phyloP scores from a whole-genome alignment of 2,888 invertebrate genomes.

The Charanyca ferruginea region DNA sequence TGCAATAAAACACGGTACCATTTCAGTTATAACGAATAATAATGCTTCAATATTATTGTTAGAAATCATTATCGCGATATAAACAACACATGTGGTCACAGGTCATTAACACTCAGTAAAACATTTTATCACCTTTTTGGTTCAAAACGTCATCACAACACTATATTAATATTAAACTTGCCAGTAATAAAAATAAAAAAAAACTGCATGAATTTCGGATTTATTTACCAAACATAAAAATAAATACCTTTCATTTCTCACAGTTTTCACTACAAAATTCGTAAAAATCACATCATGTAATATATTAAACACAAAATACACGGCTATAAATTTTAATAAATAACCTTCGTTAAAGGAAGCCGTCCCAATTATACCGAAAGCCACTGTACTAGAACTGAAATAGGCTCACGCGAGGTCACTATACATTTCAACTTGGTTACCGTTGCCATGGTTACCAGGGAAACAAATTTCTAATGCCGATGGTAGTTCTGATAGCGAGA shows the following conservation, averaged over 20 bases:
- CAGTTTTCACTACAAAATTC: not conserved
- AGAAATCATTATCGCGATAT: slow-evolving; percentile 7
- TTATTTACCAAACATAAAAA: not conserved
- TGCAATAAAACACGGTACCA: not conserved
- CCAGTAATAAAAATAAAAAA: too few species aligned
- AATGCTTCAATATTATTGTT: not conserved
- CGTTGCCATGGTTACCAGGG: slow-evolving; percentile 69
- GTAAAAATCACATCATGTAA: slow-evolving; percentile 27
- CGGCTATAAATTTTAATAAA: slow-evolving; percentile 46
- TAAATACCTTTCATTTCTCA: not conserved
- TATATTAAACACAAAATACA: slow-evolving; percentile 37
- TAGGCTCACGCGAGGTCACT: slow-evolving; percentile 63
- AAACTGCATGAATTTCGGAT: too few species aligned
- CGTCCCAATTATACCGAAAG: slow-evolving; percentile 51
- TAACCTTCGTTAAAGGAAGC: slow-evolving; percentile 57
- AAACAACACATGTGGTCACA: not conserved
- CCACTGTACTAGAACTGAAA: slow-evolving; percentile 42
- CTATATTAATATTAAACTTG: not conserved
- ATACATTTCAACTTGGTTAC: slow-evolving; percentile 56
- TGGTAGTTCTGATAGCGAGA: slow-evolving; percentile 35
- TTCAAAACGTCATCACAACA: not conserved
- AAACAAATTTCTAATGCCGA: slow-evolving; percentile 50
- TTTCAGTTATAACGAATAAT: not conserved
- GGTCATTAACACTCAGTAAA: not conserved
- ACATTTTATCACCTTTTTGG: not conserved